Base-by-base conservation (phyloP, 2,113 vertebrate genomes). In the Isichthys henryi region DNA sequence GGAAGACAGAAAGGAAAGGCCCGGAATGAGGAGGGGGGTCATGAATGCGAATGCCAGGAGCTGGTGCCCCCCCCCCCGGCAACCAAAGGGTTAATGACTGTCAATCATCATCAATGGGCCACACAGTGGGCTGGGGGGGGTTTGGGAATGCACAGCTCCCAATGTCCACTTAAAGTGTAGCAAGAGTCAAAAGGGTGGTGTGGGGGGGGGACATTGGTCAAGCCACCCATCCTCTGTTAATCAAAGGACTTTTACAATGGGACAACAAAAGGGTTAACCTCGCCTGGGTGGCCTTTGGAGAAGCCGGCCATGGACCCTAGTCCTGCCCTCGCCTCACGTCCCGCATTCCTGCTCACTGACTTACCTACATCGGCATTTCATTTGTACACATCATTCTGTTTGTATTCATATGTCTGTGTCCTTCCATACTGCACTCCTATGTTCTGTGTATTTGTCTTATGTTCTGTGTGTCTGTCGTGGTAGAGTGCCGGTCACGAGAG, bases 231-330 rank as follows among this genome's bases (percentile, higher is more conserved):
- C 94, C 93, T 92, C 91, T 92, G 92, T 91, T 94, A 94, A 94
- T 94, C 92, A 94, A 92, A 94, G 92, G 92, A 91, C 92, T 93
- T 94, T 90, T 93, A 94, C 93, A 93, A 94, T 94, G 93, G 93
- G 94, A 94, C 94, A 95, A 96, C 94, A 96, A 95, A 95, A 92
- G 93, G 93, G 95, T 95, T 94, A 93, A 95, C 92, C 93, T 94
- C 83, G 92, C 94, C 92, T 96, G 95, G 95, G 95, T 95, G 95
- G 95, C 93, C 95, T 91, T 87, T 50, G 8, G 88, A 91, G 90
- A 92, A 90, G 88, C 88, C 49, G 80, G 90, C 90, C 80, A 89
- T 89, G 91, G 43, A 87, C 74, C 48, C 86, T 49, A 87, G 89
- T 82, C 48, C 56, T 0, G 31, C 56, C 52, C 50, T 27, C 3